Evolutionary conservation across 2,113 vertebrate genomes (phyloP).

Genomic region (Pituophis catenifer): DNA sequence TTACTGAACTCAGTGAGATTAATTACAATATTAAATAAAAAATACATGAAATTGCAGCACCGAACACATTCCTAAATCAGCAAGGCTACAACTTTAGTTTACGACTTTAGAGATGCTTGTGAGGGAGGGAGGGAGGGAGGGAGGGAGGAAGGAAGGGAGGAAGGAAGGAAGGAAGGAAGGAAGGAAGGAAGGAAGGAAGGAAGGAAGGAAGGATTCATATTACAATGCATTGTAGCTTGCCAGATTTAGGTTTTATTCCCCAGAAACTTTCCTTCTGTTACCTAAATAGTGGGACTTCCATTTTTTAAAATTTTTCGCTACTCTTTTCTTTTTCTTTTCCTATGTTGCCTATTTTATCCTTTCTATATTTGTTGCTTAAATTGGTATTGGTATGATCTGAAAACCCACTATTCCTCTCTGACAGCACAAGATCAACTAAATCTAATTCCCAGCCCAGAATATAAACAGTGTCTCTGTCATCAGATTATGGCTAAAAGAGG

Average conservation of each 20-base stretch:
- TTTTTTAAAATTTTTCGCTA: neutral
- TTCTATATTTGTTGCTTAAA: neutral
- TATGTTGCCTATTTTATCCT: neutral
- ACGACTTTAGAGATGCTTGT: neutral
- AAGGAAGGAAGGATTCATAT: no score
- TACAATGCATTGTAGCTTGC: neutral
- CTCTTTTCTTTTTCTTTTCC: neutral
- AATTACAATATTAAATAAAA: neutral
- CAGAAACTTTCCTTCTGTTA: neutral
- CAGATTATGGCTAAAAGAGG: neutral
- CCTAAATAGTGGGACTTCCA: neutral
- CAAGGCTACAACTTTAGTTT: neutral
- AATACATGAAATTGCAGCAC: neutral
- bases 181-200: no score
- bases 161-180: no score
- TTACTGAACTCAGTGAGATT: neutral
- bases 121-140: no score
- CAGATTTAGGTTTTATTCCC: neutral
- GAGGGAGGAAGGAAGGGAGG: no score
- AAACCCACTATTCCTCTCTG: neutral
- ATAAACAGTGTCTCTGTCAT: neutral
- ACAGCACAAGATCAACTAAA: neutral
- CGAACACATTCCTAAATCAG: neutral
- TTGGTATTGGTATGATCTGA: neutral
- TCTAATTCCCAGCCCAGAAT: neutral